phyloP scores from a whole-genome alignment of 2,888 invertebrate genomes.

The Tenthredo mesomela region DNA sequence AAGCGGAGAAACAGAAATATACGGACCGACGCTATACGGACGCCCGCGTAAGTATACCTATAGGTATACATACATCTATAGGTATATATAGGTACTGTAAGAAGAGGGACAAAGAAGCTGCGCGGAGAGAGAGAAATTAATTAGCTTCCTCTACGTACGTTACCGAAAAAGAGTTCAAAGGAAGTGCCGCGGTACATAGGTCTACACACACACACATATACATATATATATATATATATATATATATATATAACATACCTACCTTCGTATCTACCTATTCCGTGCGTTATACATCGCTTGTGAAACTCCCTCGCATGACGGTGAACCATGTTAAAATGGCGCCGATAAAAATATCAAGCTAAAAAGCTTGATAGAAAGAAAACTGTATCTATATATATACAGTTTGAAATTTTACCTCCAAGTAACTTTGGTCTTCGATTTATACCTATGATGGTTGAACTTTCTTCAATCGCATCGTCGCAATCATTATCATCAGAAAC shows the following conservation, averaged over 20 bases:
- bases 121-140: conserved; percentile 67
- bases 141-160: conserved; percentile 65
- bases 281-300: neutral
- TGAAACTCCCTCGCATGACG: conserved; percentile 30
- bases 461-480: too few relatives aligned
- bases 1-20: conserved; percentile 21
- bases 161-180: conserved; percentile 73
- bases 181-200: conserved; percentile 65
- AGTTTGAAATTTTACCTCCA: too few relatives aligned
- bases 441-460: too few relatives aligned
- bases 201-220: neutral
- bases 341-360: too few relatives aligned
- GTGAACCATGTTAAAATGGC: conserved; percentile 16
- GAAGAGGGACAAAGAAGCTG: conserved; percentile 48
- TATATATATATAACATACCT: neutral
- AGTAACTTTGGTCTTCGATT: neutral
- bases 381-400: neutral
- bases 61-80: too few relatives aligned
- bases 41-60: too few relatives aligned
- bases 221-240: neutral
- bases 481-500: too few relatives aligned
- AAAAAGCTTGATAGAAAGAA: neutral
- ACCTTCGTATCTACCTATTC: conserved; percentile 5
- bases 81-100: neutral
- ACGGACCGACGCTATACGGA: neutral